Evolutionary conservation across 2,888 invertebrate species (phyloP), one percentile per base, ranked within the genome.

Genomic region (Cosmia pyralina): DNA sequence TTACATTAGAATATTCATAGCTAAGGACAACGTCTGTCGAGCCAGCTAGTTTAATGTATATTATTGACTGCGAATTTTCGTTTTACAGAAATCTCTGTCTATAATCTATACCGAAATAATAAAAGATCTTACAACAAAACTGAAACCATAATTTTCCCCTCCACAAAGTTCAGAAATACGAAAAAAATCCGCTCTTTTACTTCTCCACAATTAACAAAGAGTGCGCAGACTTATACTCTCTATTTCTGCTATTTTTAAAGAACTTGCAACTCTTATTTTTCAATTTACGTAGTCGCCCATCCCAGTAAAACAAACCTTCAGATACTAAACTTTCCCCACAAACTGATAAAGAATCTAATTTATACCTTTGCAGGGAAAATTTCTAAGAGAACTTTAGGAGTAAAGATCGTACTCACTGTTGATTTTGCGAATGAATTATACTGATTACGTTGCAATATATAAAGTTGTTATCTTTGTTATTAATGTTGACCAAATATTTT

Each of bases 311-410:
- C 89, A 91, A 92, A 89, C 90, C 88, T 86, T 89, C 81, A 90
- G 91, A 92, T 92, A 91, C 87, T 89, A 90, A 92, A 92, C 82
- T 92, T 93, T 87, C 75, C 83, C 87, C 87, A 79, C 89, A 88
- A 89, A 91, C 91, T 91, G 94, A 93, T 93, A 93, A 92, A 90
- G 89, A 87, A 90, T 92, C 91, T 91, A 92, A 93, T 93, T 94
- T 94, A 94, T 93, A 92, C 90, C 88, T 88, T 83, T 87, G 82
- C 81, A 78, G 79, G 86, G 89, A 89, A 89, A 89, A 89, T 87
- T 87, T 89, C 84, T 87, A 82, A 87, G 86, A 82, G 88, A 91
- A 90, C 86, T 91, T 89, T 82, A 69, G 76, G 85, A 87, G 83
- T 87, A 88, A 88, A 83, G 87, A 87, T 86, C 88, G 85, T 85